Evolutionary conservation across 2,888 invertebrate species (phyloP), one percentile per base, ranked within the genome.

Genomic region (Thelaira solivaga): DNA sequence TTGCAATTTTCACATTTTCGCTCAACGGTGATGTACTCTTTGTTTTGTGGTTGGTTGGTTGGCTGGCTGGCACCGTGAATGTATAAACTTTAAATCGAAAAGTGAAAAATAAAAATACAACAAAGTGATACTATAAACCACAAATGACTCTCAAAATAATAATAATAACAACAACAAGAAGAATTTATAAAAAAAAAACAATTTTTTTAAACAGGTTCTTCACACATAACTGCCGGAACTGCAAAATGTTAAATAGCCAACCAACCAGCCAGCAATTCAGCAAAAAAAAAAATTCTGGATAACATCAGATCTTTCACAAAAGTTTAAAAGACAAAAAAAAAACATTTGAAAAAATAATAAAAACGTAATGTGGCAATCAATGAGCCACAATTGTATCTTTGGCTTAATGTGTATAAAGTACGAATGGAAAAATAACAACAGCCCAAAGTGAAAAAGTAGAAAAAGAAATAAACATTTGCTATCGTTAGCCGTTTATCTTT

Each of bases 401-500:
- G 74, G 69, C 22, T 71, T 55, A 76, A 79, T 74, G 59, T 72
- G 59, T 79, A 34, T 68, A 41, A n/a, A 67, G 74, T 68, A 65
- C 11, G 36, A 68, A 51, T 24, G 49, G 26, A 24, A 18, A 55
- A 69, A 69, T 11, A 57, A 53, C 34, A 68, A 59, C 47, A 59
- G 49, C 34, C 31, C 31, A 51, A 26, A 59, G 57, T 59, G 43
- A 65, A 51, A 65, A 59, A 36, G 34, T 36, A 26, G 31, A 36
- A 75, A 68, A 72, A 67, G 68, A 73, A 73, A 71, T 71, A 72
- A 73, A 77, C 67, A 68, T 68, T 59, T 53, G 31, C 55, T 80
- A 80, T 78, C 76, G 72, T 61, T 55, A 36, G 76, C 62, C 55
- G 76, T 80, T 80, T 80, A 80, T 80, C 80, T 80, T 76, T 69